phyloP scores from a whole-genome alignment of 2,888 invertebrate species.

The Cephus nigrinus region DNA sequence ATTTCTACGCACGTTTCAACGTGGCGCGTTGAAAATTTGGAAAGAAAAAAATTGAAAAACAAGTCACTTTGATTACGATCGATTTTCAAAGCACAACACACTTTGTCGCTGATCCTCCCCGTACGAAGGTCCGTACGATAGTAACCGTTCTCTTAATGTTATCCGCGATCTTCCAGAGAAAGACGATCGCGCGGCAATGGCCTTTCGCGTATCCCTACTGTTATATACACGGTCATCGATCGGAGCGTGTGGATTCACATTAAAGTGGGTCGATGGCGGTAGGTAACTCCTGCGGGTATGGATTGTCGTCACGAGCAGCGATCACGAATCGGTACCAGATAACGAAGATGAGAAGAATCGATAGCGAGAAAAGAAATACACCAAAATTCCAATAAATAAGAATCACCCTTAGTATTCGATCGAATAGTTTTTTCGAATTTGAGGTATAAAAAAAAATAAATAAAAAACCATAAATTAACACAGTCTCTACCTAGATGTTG shows the following conservation, averaged over 20 bases:
- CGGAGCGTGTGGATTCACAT: background rate
- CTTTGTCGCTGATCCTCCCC: background rate
- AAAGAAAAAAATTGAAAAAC: background rate
- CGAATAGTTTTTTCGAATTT: background rate
- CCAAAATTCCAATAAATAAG: background rate
- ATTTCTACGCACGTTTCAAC: background rate
- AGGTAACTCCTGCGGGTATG: background rate
- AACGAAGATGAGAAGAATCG: background rate
- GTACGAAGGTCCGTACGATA: background rate
- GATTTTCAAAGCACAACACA: background rate
- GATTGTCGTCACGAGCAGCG: background rate
- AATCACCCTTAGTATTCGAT: background rate
- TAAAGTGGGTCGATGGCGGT: background rate
- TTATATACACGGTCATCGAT: background rate
- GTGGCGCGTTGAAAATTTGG: background rate
- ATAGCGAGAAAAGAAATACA: background rate
- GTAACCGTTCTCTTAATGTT: background rate
- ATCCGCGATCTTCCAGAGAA: background rate
- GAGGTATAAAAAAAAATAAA: background rate
- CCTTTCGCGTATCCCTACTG: background rate
- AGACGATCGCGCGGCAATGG: background rate
- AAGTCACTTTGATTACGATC: background rate
- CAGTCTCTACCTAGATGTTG: constrained; percentile 21
- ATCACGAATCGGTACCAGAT: background rate
- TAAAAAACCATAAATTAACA: background rate